Base-by-base conservation (phyloP, 2,888 invertebrate species). In the Ophion obscuratus region DNA sequence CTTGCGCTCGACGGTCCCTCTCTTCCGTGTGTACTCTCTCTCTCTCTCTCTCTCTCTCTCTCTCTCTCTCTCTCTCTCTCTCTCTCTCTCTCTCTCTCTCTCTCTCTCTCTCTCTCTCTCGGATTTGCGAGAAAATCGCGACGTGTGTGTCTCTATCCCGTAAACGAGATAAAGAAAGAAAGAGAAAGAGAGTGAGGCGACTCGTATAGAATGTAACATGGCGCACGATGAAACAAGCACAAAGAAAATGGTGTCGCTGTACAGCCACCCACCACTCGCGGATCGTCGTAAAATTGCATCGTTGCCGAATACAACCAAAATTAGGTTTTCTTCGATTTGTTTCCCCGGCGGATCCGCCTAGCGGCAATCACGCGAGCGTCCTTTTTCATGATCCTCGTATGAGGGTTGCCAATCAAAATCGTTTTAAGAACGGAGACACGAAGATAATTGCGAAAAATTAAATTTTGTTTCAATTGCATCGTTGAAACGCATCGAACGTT, bases 181-280 rank as follows among this genome's bases (percentile, higher is more conserved):
- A 40, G 36, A 40, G 73, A 24, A 59, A 40, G 61, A 36, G 14
- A 61, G 40, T 40, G 59, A 24, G 68, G 31, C 61, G 10, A 20
- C 27, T 44, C 44, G 73, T 47, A 79, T 44, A 47, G 76, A 74
- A 75, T 71, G 68, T 73, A 70, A 76, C 80, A 80, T 76, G 73
- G 80, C 84, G 68, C 80, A 68, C 64, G 62, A 68, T 77, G 74
- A 61, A 85, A 71, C 71, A 17, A 83, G 77, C 74, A 85, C 83
- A 85, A 87, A 85, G 53, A 53, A 53, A 53, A 87, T 81, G 83
- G 79, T 85, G 85, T 82, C 85, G 82, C 76, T 62, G 79, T 76
- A 83, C 20, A 79, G 73, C 84, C 53, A 79, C 82, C 70, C 82
- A 64, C 61, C 66, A 59, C 24, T 44, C 75, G 61, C 78, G 47